Evolutionary conservation across 2,113 vertebrate genomes (phyloP).

Genomic region (Peromyscus leucopus): DNA sequence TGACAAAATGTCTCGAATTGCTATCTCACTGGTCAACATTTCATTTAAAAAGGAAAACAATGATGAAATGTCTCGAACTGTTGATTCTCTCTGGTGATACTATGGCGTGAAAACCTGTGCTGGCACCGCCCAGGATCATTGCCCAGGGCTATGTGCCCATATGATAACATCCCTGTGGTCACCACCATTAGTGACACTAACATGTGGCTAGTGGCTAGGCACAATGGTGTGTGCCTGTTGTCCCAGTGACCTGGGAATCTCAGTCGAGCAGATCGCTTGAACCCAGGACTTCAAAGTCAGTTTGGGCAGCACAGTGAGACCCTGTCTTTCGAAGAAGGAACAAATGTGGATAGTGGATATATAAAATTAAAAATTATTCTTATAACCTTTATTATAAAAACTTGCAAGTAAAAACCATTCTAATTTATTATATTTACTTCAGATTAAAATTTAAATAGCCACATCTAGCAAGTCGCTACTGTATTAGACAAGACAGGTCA

Average conservation of each 20-base stretch:
- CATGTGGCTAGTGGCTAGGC: not conserved
- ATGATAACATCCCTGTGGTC: not conserved
- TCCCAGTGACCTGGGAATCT: not conserved
- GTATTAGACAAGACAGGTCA: not conserved
- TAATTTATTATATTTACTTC: conserved; percentile 14
- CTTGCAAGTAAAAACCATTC: not conserved
- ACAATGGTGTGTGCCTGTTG: not conserved
- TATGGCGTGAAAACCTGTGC: too few relatives aligned
- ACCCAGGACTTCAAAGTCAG: not conserved
- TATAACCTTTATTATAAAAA: not conserved
- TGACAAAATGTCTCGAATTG: not conserved
- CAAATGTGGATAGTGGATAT: not conserved
- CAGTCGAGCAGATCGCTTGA: not conserved
- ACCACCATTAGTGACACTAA: not conserved
- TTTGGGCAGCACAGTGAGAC: not conserved
- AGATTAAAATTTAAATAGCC: conserved; percentile 29
- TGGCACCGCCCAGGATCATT: accelerated
- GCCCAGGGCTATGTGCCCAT: not conserved
- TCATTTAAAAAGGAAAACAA: not conserved
- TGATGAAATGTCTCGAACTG: not conserved
- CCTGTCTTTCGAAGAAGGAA: not conserved
- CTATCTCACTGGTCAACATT: not conserved
- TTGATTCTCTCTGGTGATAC: not conserved
- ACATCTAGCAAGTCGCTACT: not conserved
- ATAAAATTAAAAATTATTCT: not conserved